Conservation (phyloP, 2,888 invertebrate genomes). For the Abrostola tripartita region DNA sequence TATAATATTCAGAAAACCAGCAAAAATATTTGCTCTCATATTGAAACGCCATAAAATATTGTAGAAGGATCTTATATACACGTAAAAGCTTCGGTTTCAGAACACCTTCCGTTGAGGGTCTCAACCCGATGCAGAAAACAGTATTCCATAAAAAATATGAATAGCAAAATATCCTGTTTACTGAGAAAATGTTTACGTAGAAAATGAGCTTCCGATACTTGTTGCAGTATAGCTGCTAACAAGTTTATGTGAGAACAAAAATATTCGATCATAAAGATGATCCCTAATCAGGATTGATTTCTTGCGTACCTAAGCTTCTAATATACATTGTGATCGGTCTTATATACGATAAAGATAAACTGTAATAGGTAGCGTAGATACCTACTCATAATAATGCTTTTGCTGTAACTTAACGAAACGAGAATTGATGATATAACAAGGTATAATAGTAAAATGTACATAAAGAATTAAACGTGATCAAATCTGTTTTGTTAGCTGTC, state of each 20-base stretch:
- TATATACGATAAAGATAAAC: too few relatives aligned
- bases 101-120: conserved; percentile 19
- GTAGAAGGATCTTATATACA: neutral
- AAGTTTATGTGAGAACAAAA: conserved; percentile 45
- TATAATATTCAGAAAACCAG: too few relatives aligned
- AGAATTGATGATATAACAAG: too few relatives aligned
- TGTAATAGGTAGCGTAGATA: too few relatives aligned
- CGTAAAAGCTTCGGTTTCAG: conserved; percentile 21
- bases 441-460: too few relatives aligned
- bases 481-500: too few relatives aligned
- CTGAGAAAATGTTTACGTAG: conserved; percentile 42
- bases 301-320: neutral
- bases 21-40: too few relatives aligned
- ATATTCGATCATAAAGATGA: conserved; percentile 15
- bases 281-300: conserved; percentile 15
- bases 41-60: too few relatives aligned
- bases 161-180: conserved; percentile 52
- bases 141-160: conserved; percentile 42
- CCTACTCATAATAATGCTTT: too few relatives aligned
- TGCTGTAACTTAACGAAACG: too few relatives aligned
- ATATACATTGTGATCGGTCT: neutral
- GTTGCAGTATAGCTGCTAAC: conserved; percentile 34
- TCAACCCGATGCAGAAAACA: conserved; percentile 25
- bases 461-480: too few relatives aligned
- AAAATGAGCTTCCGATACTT: conserved; percentile 53